Base-by-base conservation (phyloP, 2,888 invertebrate species). In the Agrilus mali region DNA sequence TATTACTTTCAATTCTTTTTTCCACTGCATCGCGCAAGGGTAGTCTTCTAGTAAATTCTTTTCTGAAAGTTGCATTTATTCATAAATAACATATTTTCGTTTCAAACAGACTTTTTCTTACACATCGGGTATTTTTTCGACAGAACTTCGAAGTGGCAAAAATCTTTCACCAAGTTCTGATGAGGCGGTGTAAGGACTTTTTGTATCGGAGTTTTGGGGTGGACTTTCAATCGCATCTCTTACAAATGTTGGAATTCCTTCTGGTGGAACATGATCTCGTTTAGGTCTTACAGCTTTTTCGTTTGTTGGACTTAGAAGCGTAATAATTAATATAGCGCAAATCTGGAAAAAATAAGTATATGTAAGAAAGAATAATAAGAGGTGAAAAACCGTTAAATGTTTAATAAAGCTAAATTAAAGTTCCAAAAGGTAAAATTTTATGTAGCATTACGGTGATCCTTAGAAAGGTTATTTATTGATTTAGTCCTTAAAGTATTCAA, bases 1-100 rank as follows among this genome's bases (percentile, higher is more conserved):
- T 10, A 27, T 10, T 2, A 10, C 10, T 27, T 3, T 27, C 27
- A 27, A 27, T 10, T 27, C 76, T 60, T 49, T 70, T 72, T 60
- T 85, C 83, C 1, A 85, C 83, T 0, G 84, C 79, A 59, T 83
- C 82, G 54, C 84, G 70, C 36, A 84, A 61, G 2, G 82, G 82
- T 41, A 80, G 50, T 45, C 79, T 66, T 46, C 68, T 59, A 60
- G 73, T 55, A 60, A 71, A 51, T 27, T 55, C 54, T 14, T 46
- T 49, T 62, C 72, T 60, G 67, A 50, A 55, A 61, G 60, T 57
- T 55, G 44, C 52, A 54, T 40, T 39, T 35, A 33, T 33, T 5
- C 22, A 14, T 13, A 17, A 6, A 31, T 35, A 41, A 41, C 43
- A 16, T 38, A 35, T 40, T 33, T 40, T 47, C 46, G 43, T 49